Percentiles rank a stretch among this genome's conserved stretches.
These are phyloP conservation scores for Ischnura elegans DNA, from an alignment of 2,888 invertebrate species.

Conservation along the genomic window DNA sequence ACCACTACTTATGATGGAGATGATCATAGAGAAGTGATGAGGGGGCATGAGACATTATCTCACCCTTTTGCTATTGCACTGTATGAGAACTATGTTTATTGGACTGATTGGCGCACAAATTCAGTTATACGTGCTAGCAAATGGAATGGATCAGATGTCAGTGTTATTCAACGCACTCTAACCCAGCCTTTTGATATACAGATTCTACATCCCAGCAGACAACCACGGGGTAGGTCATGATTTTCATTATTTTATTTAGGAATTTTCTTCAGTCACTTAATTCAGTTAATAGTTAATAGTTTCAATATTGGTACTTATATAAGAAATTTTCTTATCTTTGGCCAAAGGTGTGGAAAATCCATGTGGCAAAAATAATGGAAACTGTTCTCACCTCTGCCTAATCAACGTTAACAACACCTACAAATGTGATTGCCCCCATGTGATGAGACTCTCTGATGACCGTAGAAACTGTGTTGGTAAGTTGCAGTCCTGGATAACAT, in stretches of 20 bases:
- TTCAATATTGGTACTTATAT: not conserved
- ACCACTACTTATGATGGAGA: conserved; percentile 89
- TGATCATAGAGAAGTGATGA: conserved; percentile 85
- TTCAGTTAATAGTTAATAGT: too few relatives aligned
- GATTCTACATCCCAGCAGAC: conserved; percentile 88
- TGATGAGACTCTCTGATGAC: conserved; percentile 87
- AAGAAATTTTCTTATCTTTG: not conserved
- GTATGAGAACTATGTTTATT: conserved; percentile 93
- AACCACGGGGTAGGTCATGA: conserved; percentile 80
- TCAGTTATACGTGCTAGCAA: conserved; percentile 93
- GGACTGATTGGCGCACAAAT: conserved; percentile 96
- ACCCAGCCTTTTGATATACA: conserved; percentile 96
- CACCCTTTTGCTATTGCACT: conserved; percentile 95
- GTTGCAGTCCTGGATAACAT: conserved; percentile 72
- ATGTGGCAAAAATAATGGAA: conserved; percentile 85
- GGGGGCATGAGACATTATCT: conserved; percentile 86
- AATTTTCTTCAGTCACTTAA: not conserved
- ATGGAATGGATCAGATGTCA: conserved; percentile 89
- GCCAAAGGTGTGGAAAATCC: conserved; percentile 80
- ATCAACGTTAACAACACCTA: conserved; percentile 83
- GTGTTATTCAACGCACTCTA: conserved; percentile 88
- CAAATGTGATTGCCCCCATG: conserved; percentile 92
- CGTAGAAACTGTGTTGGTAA: conserved; percentile 84
- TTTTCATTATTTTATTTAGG: not conserved
- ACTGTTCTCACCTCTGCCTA: conserved; percentile 91